Percentiles rank a stretch among this genome's conserved stretches.
Evolutionary conservation across 2,888 invertebrate genomes (phyloP).

Genomic region (Autographa gamma): DNA sequence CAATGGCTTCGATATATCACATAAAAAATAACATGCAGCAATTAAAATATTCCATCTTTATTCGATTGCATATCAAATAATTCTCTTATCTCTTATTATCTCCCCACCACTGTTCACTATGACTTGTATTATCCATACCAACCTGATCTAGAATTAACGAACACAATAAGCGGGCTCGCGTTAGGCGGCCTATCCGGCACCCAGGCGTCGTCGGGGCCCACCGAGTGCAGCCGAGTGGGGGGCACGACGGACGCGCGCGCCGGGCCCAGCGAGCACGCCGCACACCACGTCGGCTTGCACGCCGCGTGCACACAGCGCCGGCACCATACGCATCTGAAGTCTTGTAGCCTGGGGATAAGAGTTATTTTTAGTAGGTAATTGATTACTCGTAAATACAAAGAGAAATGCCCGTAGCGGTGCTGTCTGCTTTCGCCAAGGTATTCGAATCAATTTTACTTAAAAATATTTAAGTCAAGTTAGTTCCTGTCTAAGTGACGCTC

Average conservation of each 20-base stretch:
- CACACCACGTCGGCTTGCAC: constrained; percentile 94
- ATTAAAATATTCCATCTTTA: too few relatives aligned
- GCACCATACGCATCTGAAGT: constrained; percentile 99
- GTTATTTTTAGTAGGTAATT: neutral
- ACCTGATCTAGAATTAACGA: constrained; percentile 98
- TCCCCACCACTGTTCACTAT: too few relatives aligned
- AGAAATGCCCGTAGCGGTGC: too few relatives aligned
- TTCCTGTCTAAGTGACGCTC: too few relatives aligned
- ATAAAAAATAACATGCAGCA: too few relatives aligned
- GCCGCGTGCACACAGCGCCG: constrained; percentile 96
- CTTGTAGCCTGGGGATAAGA: constrained; percentile 92
- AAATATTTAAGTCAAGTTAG: too few relatives aligned
- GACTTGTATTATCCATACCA: neutral
- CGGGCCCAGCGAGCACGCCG: constrained; percentile 95
- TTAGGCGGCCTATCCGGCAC: constrained; percentile 94
- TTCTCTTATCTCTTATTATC: too few relatives aligned
- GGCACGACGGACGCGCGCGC: constrained; percentile 97
- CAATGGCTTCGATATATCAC: too few relatives aligned
- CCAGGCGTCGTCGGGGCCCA: constrained; percentile 97
- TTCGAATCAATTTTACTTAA: too few relatives aligned
- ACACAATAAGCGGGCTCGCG: constrained; percentile 97
- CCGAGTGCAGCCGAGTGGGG: constrained; percentile 97
- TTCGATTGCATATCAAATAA: too few relatives aligned
- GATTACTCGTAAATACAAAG: too few relatives aligned
- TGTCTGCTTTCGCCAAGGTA: too few relatives aligned